A percentile compares a stretch with the other conserved stretches of the same genome.
phyloP scores from a whole-genome alignment of 1,140 invertebrate species.

The Drosophila arizonae region DNA sequence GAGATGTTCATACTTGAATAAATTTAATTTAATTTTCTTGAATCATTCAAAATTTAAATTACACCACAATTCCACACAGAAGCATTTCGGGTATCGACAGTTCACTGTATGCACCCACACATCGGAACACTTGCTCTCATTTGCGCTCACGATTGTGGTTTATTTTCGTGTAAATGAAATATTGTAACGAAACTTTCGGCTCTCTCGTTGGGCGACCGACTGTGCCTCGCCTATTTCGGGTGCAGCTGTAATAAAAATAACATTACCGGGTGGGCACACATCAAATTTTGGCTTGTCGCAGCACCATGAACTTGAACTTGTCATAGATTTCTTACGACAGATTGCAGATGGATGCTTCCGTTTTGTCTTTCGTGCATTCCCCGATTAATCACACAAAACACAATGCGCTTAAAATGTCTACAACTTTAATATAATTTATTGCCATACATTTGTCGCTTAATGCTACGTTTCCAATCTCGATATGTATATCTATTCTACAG shows the following conservation, averaged over 20 bases:
- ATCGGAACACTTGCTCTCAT: neutral
- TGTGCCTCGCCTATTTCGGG: neutral
- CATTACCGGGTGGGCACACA: slow-evolving; percentile 62
- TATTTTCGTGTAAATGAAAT: slow-evolving; percentile 33
- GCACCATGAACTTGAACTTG: slow-evolving; percentile 75
- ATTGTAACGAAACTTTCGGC: slow-evolving; percentile 14
- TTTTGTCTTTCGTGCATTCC: slow-evolving; percentile 20
- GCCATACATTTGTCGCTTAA: slow-evolving; percentile 70
- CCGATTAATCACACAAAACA: slow-evolving; percentile 6
- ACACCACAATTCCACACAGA: neutral
- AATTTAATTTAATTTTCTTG: neutral
- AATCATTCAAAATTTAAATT: too few species aligned
- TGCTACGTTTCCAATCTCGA: slow-evolving; percentile 59
- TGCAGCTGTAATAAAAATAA: slow-evolving; percentile 54
- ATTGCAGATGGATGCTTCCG: slow-evolving; percentile 55
- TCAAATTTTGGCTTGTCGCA: slow-evolving; percentile 58
- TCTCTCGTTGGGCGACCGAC: slow-evolving; percentile 26
- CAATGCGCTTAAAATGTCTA: slow-evolving; percentile 34
- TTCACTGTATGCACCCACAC: slow-evolving; percentile 4
- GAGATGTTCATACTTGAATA: neutral
- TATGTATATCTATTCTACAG: slow-evolving; percentile 73
- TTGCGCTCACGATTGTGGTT: neutral
- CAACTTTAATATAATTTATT: slow-evolving; percentile 72
- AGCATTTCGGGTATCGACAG: neutral
- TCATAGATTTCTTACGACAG: slow-evolving; percentile 54